Base-by-base conservation (phyloP, 2,113 vertebrate species). In the Heliornis fulica region DNA sequence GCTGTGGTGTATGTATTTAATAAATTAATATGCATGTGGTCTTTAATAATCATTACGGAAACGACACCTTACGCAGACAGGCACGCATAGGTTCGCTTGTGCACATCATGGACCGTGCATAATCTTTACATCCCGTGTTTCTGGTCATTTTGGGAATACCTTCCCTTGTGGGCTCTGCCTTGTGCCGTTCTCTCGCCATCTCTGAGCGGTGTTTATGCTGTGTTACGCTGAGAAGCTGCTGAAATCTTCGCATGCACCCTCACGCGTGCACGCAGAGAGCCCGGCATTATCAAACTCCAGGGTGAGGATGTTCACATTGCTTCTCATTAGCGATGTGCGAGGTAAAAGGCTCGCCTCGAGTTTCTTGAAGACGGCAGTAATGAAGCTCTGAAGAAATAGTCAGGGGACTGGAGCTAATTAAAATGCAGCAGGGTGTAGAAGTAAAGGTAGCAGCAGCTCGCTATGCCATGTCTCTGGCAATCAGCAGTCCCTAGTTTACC, bases 401-500 rank as follows among this genome's bases (percentile, higher is more conserved):
- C 97, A 89, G 94, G 98, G 98, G 98, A 98, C 91, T 28, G 57
- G 63, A 96, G 98, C 98, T 99, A 98, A 98, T 98, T 98, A 99
- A 98, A 98, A 98, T 98, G 98, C 98, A 98, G 98, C 97, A 96
- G 97, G 97, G 96, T 97, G 96, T 95, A 97, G 98, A 97, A 96
- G 96, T 90, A 96, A 95, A 98, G 95, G 97, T 97, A 98, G 84
- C 97, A 90, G 95, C 82, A 71, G 96, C 98, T 97, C 70, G 11
- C 97, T 91, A 95, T 97, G 97, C 96, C 92, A 23, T 82, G 96
- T 97, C 98, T 98, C 90, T 74, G 78, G 97, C 97, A 98, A 98
- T 98, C 98, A 98, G 98, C 97, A 92, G 96, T 97, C 97, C 97
- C 97, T 61, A 48, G 96, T 95, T 97, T 98, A 93, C 96, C 98